Conservation (phyloP, 2,888 invertebrate genomes). For the Pammene fasciana region DNA sequence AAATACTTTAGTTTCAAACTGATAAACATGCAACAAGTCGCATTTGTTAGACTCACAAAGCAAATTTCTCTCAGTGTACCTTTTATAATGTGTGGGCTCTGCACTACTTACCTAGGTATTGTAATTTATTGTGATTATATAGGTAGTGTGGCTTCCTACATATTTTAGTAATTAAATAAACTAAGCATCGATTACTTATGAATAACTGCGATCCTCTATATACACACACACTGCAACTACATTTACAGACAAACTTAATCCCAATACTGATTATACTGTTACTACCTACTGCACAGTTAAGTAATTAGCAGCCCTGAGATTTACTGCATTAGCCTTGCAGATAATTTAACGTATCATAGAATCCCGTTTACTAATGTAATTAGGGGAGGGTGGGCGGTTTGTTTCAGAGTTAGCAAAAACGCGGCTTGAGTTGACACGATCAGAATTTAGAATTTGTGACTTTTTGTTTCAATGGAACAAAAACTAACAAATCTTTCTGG, state of each 20-base stretch:
- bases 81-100: no score
- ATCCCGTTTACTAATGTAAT: conserved; percentile 20
- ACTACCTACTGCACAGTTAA: not conserved
- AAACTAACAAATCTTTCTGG: conserved; percentile 19
- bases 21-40: no score
- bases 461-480: conserved; percentile 25
- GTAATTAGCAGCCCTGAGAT: conserved; percentile 19
- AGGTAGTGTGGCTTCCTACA: no score
- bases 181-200: not conserved
- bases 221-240: no score
- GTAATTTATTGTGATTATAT: no score
- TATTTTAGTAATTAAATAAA: not conserved
- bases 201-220: not conserved
- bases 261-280: conserved; percentile 10
- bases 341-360: conserved; percentile 28
- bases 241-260: conserved; percentile 4
- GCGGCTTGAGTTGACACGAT: conserved; percentile 22
- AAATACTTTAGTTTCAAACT: no score
- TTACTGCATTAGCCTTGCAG: conserved; percentile 21
- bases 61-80: no score
- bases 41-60: no score
- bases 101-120: no score
- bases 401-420: conserved; percentile 3
- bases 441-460: conserved; percentile 1
- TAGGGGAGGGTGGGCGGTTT: conserved; percentile 5